Evolutionary conservation across 2,113 vertebrate genomes (phyloP), one percentile per base, ranked within the genome.

Genomic region (Chaetorhynchus papuensis): DNA sequence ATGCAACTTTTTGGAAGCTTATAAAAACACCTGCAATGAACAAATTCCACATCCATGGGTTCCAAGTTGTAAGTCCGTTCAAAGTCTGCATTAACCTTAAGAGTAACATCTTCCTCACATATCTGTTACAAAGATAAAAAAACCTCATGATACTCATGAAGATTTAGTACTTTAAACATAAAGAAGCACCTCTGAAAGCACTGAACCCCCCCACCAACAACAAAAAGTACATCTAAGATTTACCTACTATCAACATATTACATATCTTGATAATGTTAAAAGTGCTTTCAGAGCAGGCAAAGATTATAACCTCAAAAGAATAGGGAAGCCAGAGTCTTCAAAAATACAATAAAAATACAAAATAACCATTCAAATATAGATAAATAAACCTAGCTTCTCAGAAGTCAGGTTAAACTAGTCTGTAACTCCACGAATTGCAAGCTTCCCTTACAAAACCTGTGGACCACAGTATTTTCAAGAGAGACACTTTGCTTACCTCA

Each of bases 11-110:
- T 45, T 57, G 15, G 17, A 78, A 91, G 50, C 41, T 42, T 83
- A 27, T 47, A 57, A 60, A 71, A 70, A 89, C 92, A 99, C 99
- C 99, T 99, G 97, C 98, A 99, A 30, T 97, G 98, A 7, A 98
- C 97, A 82, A 99, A 99, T 83, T 99, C 99, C 47, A 99, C 98
- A 83, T 99, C 98, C 95, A 99, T 98, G 8, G 99, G 99, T 88
- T 99, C 99, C 26, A 94, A 98, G 23, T 98, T 97, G 87, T 99
- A 99, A 42, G 93, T n/a, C 26, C 92, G 97, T 57, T 98, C 98
- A 93, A 99, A 98, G 10, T 98, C 98, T 5, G 96, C 65, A 80
- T 99, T 98, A 59, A 98, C 97, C 59, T 98, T 98, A 79, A 99
- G 98, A 93, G 97, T 98, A 81, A 99, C 97, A 8, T 98, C 98